Conservation (phyloP, 2,888 invertebrate genomes). For the Scaeva pyrastri region DNA sequence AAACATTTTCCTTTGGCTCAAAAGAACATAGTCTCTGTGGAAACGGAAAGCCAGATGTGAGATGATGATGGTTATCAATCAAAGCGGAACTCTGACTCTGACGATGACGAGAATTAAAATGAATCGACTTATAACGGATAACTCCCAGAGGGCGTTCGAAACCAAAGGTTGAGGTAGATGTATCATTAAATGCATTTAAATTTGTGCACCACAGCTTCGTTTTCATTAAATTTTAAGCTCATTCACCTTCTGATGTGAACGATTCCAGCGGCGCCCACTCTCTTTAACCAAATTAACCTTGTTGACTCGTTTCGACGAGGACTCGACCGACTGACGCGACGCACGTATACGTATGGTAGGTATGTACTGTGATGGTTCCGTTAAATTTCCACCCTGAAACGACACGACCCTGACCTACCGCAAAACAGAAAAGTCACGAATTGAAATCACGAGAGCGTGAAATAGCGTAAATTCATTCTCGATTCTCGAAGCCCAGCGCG, state of each 20-base stretch:
- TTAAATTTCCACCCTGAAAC: neutral
- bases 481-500: constrained; percentile 30
- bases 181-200: constrained; percentile 27
- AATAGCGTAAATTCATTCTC: constrained; percentile 70
- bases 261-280: constrained; percentile 31
- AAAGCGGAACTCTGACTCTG: neutral
- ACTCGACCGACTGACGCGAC: neutral
- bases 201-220: constrained; percentile 6
- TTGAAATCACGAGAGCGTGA: constrained; percentile 74
- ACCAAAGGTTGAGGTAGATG: constrained; percentile 9
- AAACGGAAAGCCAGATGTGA: neutral
- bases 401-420: constrained; percentile 70
- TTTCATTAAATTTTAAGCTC: constrained; percentile 50
- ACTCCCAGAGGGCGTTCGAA: neutral
- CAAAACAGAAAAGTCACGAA: constrained; percentile 67
- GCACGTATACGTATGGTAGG: too few relatives aligned
- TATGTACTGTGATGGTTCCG: neutral
- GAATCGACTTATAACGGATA: constrained; percentile 13
- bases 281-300: constrained; percentile 63
- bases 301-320: neutral
- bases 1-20: neutral
- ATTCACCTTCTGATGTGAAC: constrained; percentile 50
- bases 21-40: neutral
- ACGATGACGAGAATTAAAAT: constrained; percentile 1
- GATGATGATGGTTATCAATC: constrained; percentile 13